These are phyloP conservation scores for Stigmatopora argus DNA, from an alignment of 2,113 vertebrate genomes.

Conservation along the genomic window DNA sequence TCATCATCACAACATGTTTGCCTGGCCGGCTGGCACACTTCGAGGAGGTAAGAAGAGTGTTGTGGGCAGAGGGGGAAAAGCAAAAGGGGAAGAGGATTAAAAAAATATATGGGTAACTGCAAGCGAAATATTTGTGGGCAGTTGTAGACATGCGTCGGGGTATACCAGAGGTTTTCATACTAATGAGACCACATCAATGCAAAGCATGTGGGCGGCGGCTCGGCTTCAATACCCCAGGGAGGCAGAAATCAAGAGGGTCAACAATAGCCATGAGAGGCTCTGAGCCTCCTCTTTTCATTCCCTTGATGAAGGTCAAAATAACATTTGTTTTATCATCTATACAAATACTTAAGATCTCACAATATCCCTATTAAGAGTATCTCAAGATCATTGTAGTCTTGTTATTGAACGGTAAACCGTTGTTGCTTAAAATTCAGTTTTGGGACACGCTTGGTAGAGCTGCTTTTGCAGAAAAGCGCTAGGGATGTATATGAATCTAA, in stretches of 20 bases:
- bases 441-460: no score
- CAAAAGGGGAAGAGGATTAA: neutral
- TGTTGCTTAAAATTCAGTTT: no score
- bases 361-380: no score
- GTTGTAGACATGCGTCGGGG: neutral
- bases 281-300: slow-evolving; percentile 19
- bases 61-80: neutral
- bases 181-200: slow-evolving; percentile 15
- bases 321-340: neutral
- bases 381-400: no score
- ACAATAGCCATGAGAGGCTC: slow-evolving; percentile 44
- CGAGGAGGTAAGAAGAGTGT: neutral
- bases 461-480: no score
- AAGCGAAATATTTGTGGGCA: slow-evolving; percentile 6
- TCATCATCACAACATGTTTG: slow-evolving; percentile 57
- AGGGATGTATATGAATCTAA: no score
- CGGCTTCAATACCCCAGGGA: slow-evolving; percentile 41
- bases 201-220: slow-evolving; percentile 31
- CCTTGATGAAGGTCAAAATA: neutral
- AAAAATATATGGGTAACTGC: neutral
- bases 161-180: slow-evolving; percentile 10
- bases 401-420: no score
- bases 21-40: slow-evolving; percentile 42
- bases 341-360: neutral
- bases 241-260: slow-evolving; percentile 43